These are phyloP conservation scores for Nyctalus aviator DNA, from an alignment of 2,797 vertebrate genomes.

Conservation along the genomic window DNA sequence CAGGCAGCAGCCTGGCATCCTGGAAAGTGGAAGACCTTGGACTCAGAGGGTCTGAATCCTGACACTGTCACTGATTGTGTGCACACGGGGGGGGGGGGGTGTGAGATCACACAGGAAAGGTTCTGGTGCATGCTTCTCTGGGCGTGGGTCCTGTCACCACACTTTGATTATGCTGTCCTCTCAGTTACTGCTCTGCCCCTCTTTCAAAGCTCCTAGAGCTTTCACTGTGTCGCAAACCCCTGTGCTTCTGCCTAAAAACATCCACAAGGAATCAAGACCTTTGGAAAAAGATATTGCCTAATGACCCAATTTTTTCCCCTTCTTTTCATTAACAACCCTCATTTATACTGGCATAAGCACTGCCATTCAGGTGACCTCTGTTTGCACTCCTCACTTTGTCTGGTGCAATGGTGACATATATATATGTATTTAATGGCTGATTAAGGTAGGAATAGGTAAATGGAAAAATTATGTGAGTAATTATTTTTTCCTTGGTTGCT, in stretches of 20 bases:
- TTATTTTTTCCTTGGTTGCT: not conserved
- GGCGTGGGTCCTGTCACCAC: not conserved
- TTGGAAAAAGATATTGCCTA: not conserved
- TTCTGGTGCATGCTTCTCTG: not conserved
- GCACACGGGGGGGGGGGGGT: fast-evolving
- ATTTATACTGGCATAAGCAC: not conserved
- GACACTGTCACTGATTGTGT: fast-evolving
- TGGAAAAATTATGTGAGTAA: not conserved
- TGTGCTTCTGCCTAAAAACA: not conserved
- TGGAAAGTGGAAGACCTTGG: not conserved
- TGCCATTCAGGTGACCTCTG: not conserved
- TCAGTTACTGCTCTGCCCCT: not conserved
- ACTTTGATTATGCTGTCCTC: too few species aligned
- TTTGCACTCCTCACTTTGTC: not conserved
- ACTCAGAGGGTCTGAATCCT: not conserved
- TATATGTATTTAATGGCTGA: not conserved
- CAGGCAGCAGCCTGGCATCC: not conserved
- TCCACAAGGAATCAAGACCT: not conserved
- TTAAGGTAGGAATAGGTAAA: not conserved
- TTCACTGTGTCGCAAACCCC: not conserved
- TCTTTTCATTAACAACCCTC: not conserved
- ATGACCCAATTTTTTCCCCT: not conserved
- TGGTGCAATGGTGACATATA: not conserved
- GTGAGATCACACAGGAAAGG: not conserved
- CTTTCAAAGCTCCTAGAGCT: not conserved